Evolutionary conservation across 1,140 invertebrate species (phyloP), one percentile per base, ranked within the genome.

Genomic region (Drosophila hydei): DNA sequence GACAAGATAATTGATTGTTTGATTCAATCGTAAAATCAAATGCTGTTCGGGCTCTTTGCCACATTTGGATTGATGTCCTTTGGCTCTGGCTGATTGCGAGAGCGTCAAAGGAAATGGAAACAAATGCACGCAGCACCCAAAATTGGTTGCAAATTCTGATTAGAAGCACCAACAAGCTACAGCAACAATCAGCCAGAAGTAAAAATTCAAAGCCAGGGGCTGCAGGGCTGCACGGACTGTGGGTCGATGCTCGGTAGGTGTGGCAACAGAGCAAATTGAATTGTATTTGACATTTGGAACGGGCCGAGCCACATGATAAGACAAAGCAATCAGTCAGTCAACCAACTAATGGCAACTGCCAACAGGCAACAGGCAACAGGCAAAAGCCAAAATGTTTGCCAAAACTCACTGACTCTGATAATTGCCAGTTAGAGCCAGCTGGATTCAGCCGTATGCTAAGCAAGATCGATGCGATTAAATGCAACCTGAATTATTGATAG

Each of bases 1-100:
- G 84, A 89, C 84, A 88, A 70, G 75, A 88, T 88, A 88, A 88
- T 88, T 88, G 83, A 88, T 88, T 88, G 83, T 88, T 79, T 88
- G 83, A 88, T 88, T 89, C 78, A 89, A 88, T 88, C 75, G 83
- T 42, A 76, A 81, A 88, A 81, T 87, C 83, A 87, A 87, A 83
- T 75, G 75, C 51, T 64, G 76, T 33, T 52, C 62, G 74, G 67
- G n/a, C 30, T 60, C 47, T 30, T 16, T 61, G 47, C 11, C 43
- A 16, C 59, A 62, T 48, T 64, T 19, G 48, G 16, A 62, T 40
- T 54, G 40, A 63, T 64, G 68, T 71, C 61, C 43, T 56, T 33
- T 50, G 50, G 9, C 51, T 55, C 30, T n/a, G 30, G n/a, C 67
- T 81, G 83, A 88, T 81, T 88, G 81, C 81, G 59, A 75, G 65